Evolutionary conservation across 2,113 vertebrate species (phyloP).

Genomic region (Crypturellus undulatus): DNA sequence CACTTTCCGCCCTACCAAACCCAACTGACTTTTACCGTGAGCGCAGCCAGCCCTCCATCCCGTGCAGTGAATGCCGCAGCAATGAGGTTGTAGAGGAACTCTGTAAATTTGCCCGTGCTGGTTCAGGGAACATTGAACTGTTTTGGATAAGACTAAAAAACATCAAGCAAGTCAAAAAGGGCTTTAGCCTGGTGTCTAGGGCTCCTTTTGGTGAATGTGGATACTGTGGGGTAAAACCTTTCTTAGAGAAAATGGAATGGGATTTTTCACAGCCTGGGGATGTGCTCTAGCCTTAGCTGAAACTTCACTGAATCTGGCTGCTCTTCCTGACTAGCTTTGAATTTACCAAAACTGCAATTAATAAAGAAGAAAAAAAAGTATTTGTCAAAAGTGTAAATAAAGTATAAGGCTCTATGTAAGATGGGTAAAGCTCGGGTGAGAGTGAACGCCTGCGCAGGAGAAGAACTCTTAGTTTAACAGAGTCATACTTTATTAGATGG

Average conservation of each 20-base stretch:
- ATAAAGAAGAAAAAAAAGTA: neutral
- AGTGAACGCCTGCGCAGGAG: neutral
- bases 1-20: no score
- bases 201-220: neutral
- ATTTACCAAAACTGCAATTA: neutral
- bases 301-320: neutral
- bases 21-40: no score
- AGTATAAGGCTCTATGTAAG: neutral
- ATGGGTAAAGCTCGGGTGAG: neutral
- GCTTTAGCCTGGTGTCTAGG: neutral
- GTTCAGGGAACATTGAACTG: neutral
- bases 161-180: neutral
- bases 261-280: neutral
- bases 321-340: neutral
- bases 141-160: neutral
- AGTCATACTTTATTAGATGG: constrained; percentile 20
- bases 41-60: neutral
- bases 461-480: constrained; percentile 7
- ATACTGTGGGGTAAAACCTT: neutral
- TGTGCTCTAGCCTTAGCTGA: neutral
- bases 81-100: neutral
- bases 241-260: neutral
- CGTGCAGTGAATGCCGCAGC: neutral
- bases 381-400: neutral
- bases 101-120: neutral